Evolutionary conservation across 23 tunicate species (phyloP).

Genomic region (Styela clava): DNA sequence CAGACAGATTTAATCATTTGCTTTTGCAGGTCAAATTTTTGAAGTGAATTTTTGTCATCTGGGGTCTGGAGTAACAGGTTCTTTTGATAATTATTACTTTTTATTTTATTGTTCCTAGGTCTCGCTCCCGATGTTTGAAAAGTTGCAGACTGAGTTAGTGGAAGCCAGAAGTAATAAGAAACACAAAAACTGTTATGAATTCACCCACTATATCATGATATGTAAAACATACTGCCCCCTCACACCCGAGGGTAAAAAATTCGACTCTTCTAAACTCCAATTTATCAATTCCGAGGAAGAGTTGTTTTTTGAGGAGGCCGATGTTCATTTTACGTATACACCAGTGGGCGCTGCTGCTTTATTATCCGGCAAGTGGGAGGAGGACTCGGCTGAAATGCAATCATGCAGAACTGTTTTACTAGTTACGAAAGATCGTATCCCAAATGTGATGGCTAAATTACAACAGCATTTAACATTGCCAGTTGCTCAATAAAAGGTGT

Average conservation of each 20-base stretch:
- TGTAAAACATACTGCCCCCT: constrained; percentile 31
- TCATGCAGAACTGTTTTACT: constrained; percentile 50
- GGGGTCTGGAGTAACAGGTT: too few relatives aligned
- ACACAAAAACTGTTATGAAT: constrained; percentile 56
- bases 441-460: constrained; percentile 27
- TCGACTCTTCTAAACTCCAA: background rate
- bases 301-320: constrained; percentile 54
- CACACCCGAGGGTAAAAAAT: background rate
- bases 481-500: constrained; percentile 5
- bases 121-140: constrained; percentile 65
- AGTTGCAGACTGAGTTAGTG: constrained; percentile 47
- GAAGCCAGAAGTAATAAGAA: constrained; percentile 24
- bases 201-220: constrained; percentile 60
- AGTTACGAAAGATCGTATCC: constrained; percentile 38
- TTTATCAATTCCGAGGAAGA: constrained; percentile 83
- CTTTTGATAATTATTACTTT: too few relatives aligned
- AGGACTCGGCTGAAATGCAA: constrained; percentile 46
- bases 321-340: constrained; percentile 30
- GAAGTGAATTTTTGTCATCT: too few relatives aligned
- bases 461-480: constrained; percentile 24
- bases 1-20: too few relatives aligned
- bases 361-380: constrained; percentile 29
- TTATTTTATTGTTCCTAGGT: constrained; percentile 30
- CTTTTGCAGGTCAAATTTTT: too few relatives aligned
- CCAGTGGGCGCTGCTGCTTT: constrained; percentile 10